A percentile compares a stretch with the other conserved stretches of the same genome.
Conservation (phyloP, 2,113 vertebrate species). For the Steatornis caripensis region DNA sequence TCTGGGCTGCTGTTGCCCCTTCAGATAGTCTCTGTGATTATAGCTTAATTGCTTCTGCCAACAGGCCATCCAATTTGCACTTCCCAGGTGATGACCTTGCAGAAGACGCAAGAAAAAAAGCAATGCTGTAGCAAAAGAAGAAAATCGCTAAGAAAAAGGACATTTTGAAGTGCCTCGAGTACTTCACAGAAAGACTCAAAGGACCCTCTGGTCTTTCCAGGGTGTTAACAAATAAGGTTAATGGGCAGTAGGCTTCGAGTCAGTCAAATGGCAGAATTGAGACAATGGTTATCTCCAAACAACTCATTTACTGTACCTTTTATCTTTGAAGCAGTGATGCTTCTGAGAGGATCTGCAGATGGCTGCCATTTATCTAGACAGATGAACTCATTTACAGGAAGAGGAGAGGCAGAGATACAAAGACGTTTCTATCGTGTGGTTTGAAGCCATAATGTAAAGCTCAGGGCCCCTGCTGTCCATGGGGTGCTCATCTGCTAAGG, state of each 20-base stretch:
- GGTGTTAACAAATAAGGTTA: not conserved
- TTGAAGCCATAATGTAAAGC: not conserved
- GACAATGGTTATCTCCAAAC: not conserved
- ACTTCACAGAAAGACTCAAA: not conserved
- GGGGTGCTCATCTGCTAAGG: not conserved
- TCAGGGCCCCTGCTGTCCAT: not conserved
- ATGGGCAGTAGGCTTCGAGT: not conserved
- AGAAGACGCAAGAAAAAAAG: not conserved
- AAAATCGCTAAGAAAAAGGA: not conserved
- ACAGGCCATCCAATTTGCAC: not conserved
- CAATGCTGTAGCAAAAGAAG: not conserved
- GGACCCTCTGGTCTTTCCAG: not conserved
- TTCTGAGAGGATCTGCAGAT: not conserved
- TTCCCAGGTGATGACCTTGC: not conserved
- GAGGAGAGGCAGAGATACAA: not conserved
- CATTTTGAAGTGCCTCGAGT: not conserved
- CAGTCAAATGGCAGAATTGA: not conserved
- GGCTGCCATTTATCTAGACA: not conserved
- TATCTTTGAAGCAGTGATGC: not conserved
- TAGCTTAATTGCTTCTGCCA: not conserved
- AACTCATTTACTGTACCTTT: not conserved
- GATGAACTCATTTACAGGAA: not conserved
- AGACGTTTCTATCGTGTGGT: not conserved
- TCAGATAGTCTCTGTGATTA: not conserved
- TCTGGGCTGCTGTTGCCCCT: not conserved